Conservation (phyloP, 2,797 vertebrate species). For the Lepus oiostolus region DNA sequence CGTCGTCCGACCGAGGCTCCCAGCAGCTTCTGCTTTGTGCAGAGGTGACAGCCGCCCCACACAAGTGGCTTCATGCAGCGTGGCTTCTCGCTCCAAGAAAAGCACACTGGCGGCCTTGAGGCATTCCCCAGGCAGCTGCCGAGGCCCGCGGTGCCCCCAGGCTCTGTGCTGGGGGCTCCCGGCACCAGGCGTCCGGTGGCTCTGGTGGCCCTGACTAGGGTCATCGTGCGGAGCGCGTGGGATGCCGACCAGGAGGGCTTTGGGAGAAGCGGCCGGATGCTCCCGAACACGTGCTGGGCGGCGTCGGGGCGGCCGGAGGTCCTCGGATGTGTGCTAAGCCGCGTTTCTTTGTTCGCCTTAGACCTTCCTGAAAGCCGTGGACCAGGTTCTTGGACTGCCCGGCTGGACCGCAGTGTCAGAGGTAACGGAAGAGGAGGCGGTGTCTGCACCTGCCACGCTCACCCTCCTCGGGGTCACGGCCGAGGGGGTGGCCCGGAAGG, state of each 20-base stretch:
- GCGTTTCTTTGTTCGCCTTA: slow-evolving; percentile 76
- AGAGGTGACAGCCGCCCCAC: background rate
- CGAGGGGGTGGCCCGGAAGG: too few species aligned
- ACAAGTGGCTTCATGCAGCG: background rate
- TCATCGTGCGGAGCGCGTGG: background rate
- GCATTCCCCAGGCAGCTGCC: background rate
- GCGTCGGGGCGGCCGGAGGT: background rate
- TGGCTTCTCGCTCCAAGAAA: background rate
- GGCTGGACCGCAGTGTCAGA: slow-evolving; percentile 82
- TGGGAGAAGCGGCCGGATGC: too few species aligned
- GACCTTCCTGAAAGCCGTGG: slow-evolving; percentile 94
- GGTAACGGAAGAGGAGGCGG: slow-evolving; percentile 80
- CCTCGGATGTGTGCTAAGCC: background rate
- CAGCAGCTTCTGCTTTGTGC: background rate
- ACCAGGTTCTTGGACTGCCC: slow-evolving; percentile 91
- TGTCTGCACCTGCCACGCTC: too few species aligned
- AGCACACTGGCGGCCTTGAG: background rate
- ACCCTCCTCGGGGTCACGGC: too few species aligned
- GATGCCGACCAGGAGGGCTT: background rate
- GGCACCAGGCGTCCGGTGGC: background rate
- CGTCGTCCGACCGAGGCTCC: background rate
- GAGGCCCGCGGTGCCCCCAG: background rate
- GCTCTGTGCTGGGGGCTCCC: background rate
- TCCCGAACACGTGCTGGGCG: too few species aligned
- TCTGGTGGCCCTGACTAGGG: background rate